phyloP scores from a whole-genome alignment of 2,888 invertebrate species.

The Poecilus cupreus region DNA sequence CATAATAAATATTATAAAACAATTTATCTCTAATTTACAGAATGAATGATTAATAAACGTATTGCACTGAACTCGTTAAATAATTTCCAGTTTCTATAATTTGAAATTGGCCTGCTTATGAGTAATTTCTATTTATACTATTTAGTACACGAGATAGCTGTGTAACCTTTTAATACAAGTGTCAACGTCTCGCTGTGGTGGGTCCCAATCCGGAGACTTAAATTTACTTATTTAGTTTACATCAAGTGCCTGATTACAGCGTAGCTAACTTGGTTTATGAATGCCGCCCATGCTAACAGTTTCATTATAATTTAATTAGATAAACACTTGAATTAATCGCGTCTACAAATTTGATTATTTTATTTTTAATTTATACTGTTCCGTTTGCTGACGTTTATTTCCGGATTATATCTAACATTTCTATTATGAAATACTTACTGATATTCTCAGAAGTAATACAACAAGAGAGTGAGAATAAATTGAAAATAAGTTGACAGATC shows the following conservation, averaged over 20 bases:
- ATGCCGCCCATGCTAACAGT: conserved; percentile 9
- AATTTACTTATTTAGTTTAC: conserved; percentile 42
- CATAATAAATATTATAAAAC: conserved; percentile 28
- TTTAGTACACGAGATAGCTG: conserved; percentile 43
- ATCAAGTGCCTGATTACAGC: conserved; percentile 38
- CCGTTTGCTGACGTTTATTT: too few species aligned
- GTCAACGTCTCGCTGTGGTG: conserved; percentile 39
- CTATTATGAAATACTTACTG: too few species aligned
- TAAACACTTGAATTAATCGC: conserved; percentile 41
- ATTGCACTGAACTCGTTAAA: not conserved
- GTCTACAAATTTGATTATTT: conserved; percentile 23
- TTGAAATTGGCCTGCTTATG: conserved; percentile 11
- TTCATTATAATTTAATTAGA: conserved; percentile 43
- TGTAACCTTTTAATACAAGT: conserved; percentile 38
- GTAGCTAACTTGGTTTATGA: conserved; percentile 4
- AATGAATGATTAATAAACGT: conserved; percentile 16
- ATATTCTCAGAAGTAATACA: too few species aligned
- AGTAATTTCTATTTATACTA: conserved; percentile 53
- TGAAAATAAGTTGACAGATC: too few species aligned
- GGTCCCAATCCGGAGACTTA: conserved; percentile 26
- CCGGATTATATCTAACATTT: too few species aligned
- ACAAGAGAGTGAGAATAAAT: too few species aligned
- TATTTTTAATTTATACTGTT: conserved; percentile 7
- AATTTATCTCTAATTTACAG: not conserved
- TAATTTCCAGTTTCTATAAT: not conserved